phyloP scores from a whole-genome alignment of 2,797 vertebrate genomes.

The Channallabes apus region DNA sequence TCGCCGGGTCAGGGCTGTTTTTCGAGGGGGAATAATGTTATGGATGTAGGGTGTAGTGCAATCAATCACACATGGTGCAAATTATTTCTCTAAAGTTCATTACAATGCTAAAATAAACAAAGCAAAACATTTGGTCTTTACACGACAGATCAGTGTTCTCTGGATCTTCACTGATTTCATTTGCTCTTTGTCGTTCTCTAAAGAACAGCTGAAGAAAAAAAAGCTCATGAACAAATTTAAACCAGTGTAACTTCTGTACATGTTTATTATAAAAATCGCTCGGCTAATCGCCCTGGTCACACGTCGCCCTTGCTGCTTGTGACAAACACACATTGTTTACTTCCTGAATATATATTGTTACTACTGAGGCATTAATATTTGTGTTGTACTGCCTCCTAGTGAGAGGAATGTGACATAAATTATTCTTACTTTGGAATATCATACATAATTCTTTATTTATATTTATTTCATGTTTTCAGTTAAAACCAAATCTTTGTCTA shows the following conservation, averaged over 20 bases:
- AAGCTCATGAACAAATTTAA: not conserved
- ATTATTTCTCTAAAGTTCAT: not conserved
- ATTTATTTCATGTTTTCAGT: not conserved
- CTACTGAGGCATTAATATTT: not conserved
- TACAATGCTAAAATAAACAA: not conserved
- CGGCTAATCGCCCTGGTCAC: not conserved
- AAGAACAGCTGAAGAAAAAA: not conserved
- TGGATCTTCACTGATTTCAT: too few species aligned
- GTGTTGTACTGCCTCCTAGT: not conserved
- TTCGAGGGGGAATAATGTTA: too few species aligned
- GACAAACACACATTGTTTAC: not conserved
- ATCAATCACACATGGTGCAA: too few species aligned
- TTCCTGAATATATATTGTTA: not conserved
- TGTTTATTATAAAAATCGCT: not conserved
- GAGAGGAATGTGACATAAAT: not conserved
- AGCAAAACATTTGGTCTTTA: not conserved
- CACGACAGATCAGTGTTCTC: not conserved
- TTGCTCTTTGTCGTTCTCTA: too few species aligned
- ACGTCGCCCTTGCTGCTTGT: not conserved
- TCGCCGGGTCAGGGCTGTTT: too few species aligned
- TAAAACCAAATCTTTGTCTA: not conserved
- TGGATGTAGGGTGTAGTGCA: too few species aligned
- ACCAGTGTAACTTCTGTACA: not conserved
- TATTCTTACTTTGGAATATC: too few species aligned
- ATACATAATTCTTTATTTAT: not conserved